Evolutionary conservation across 2,113 vertebrate genomes (phyloP).

Genomic region (Catharus bicknelli): DNA sequence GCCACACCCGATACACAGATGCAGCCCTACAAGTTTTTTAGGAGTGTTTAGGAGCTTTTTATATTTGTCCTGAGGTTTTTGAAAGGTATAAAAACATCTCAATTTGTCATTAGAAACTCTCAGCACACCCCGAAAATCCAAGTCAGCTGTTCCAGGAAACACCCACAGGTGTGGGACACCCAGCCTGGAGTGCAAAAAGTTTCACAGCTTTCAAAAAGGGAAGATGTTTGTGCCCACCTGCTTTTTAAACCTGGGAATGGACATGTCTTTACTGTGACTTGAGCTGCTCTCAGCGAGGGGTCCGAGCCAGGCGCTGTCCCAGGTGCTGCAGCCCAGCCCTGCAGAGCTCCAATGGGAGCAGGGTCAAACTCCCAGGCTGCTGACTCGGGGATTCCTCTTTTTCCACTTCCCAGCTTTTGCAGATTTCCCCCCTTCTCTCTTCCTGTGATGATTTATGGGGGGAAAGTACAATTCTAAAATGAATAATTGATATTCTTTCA

Average conservation of each 20-base stretch:
- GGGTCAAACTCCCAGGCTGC: not conserved
- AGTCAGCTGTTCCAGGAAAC: not conserved
- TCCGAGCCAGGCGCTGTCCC: accelerated
- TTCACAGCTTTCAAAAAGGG: not conserved
- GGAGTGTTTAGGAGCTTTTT: not conserved
- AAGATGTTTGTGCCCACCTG: not conserved
- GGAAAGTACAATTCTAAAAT: slow-evolving; percentile 54
- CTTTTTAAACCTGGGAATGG: not conserved
- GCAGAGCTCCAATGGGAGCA: accelerated
- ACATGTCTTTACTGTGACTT: accelerated
- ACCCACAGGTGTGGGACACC: no score
- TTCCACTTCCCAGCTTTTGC: not conserved
- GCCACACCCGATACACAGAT: not conserved
- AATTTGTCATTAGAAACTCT: not conserved
- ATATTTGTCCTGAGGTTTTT: not conserved
- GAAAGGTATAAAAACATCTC: not conserved
- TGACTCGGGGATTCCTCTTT: not conserved
- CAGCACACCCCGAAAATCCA: not conserved
- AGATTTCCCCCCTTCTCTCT: not conserved
- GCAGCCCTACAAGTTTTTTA: not conserved
- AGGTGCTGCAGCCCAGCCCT: not conserved
- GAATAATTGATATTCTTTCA: slow-evolving; percentile 70
- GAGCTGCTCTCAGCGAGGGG: no score
- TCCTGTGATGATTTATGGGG: slow-evolving; percentile 2
- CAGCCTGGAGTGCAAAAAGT: not conserved